Conservation (phyloP, 2,797 vertebrate species). For the Pseudochromis fuscus region DNA sequence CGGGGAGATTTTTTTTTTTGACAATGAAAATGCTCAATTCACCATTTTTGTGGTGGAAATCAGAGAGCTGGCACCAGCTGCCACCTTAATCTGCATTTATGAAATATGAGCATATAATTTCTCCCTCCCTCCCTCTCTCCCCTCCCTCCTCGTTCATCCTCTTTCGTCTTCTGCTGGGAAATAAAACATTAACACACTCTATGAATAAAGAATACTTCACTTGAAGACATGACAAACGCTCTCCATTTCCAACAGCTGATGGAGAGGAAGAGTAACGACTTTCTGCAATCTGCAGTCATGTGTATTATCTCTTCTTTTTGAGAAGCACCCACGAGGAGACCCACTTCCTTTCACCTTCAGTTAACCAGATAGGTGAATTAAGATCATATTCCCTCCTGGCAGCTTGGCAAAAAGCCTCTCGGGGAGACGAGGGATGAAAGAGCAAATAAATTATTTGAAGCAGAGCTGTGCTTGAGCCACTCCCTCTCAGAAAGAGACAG, state of each 20-base stretch:
- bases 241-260: conserved; percentile 43
- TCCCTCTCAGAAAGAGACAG: conserved; percentile 38
- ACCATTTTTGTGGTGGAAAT: conserved; percentile 35
- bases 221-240: conserved; percentile 61
- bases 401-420: conserved; percentile 38
- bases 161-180: conserved; percentile 53
- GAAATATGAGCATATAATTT: conserved; percentile 56
- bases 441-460: conserved; percentile 69
- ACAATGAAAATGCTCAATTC: conserved; percentile 51
- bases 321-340: conserved; percentile 19
- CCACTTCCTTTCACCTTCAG: conserved; percentile 48
- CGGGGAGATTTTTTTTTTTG: conserved; percentile 61
- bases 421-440: conserved; percentile 33
- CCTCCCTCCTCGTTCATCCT: conserved; percentile 23
- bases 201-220: conserved; percentile 75
- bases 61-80: conserved; percentile 60
- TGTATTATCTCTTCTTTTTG: conserved; percentile 33
- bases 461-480: conserved; percentile 36
- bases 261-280: conserved; percentile 44
- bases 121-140: not conserved
- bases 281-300: conserved; percentile 5
- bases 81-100: conserved; percentile 68
- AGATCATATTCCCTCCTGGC: conserved; percentile 35
- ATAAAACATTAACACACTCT: conserved; percentile 75
- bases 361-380: conserved; percentile 56